Conservation (phyloP, 2,797 vertebrate species). For the Acridotheres tristis region DNA sequence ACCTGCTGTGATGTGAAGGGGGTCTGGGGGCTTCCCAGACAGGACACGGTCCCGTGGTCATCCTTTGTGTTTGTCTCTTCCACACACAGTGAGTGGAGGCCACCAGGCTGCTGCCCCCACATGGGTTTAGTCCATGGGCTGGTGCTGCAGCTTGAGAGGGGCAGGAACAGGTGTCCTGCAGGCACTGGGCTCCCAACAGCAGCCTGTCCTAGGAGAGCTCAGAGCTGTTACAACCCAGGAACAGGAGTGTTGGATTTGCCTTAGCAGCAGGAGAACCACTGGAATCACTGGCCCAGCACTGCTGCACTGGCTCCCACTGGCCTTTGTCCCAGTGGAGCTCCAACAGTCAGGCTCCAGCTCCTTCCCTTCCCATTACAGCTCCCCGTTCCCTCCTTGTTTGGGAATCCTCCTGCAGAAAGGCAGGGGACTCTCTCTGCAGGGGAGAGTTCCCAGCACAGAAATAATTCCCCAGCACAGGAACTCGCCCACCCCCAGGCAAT, state of each 20-base stretch:
- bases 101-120: not conserved
- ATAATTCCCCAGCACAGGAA: not conserved
- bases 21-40: not conserved
- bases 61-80: not conserved
- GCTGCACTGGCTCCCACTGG: not conserved
- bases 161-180: not conserved
- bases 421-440: not conserved
- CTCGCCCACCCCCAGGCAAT: rapidly evolving
- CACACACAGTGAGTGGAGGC: not conserved
- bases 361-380: not conserved
- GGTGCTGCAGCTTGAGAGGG: not conserved
- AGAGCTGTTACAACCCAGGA: not conserved
- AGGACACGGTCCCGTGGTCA: too few relatives aligned
- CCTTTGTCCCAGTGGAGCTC: not conserved
- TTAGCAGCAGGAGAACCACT: not conserved
- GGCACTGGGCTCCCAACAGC: not conserved
- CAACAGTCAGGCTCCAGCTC: not conserved
- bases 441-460: not conserved
- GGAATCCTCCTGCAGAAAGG: not conserved
- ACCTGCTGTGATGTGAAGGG: not conserved
- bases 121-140: rapidly evolving
- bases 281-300: not conserved
- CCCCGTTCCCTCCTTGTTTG: not conserved
- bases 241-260: not conserved
- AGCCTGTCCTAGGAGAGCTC: not conserved